A percentile compares a stretch with the other conserved stretches of the same genome.
These are phyloP conservation scores for Charina bottae DNA, from an alignment of 2,113 vertebrate genomes.

Conservation along the genomic window DNA sequence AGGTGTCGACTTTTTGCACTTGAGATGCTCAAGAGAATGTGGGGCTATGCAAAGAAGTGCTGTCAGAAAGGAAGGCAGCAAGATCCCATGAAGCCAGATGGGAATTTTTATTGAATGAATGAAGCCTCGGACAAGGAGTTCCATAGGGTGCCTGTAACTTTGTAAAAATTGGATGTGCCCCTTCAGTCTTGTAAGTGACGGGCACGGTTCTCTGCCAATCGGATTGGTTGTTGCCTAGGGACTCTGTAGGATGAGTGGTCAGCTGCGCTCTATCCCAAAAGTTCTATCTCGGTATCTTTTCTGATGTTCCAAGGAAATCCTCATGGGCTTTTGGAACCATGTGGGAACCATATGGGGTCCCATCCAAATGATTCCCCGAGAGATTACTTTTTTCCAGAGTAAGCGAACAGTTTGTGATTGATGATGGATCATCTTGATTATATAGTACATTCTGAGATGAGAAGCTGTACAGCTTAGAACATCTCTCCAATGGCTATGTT, in stretches of 20 bases:
- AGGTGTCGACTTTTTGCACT: background rate
- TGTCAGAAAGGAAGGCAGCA: too few relatives aligned
- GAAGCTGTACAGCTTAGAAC: background rate
- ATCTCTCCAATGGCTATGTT: background rate
- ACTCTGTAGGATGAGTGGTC: background rate
- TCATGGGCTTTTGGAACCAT: background rate
- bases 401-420: background rate
- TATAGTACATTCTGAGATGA: background rate
- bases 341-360: background rate
- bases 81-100: background rate
- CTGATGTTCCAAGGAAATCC: background rate
- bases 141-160: background rate
- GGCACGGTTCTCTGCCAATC: background rate
- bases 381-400: background rate
- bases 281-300: background rate
- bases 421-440: background rate
- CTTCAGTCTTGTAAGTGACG: background rate
- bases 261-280: background rate
- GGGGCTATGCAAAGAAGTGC: background rate
- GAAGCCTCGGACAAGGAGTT: background rate
- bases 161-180: background rate
- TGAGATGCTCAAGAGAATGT: background rate
- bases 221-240: background rate
- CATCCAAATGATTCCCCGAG: background rate
- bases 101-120: background rate